Conservation (phyloP, 1,140 invertebrate species). For the Drosophila trapezifrons region DNA sequence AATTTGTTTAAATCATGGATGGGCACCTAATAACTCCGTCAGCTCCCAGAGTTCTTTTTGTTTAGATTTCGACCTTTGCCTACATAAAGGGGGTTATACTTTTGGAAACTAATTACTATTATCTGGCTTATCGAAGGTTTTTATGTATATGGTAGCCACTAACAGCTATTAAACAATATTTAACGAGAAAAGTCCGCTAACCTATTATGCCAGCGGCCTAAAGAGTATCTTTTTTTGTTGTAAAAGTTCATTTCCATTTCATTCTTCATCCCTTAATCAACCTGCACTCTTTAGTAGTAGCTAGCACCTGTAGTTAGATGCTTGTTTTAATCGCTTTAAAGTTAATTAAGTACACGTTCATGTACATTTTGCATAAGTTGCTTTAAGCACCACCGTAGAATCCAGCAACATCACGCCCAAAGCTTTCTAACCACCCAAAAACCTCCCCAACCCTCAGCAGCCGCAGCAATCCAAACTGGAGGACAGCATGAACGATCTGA, state of each 20-base stretch:
- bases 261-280: not conserved
- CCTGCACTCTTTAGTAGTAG: slow-evolving; percentile 19
- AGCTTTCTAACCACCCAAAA: slow-evolving; percentile 36
- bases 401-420: slow-evolving; percentile 14
- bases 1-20: no score
- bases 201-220: no score
- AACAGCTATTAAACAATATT: not conserved
- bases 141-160: not conserved
- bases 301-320: slow-evolving; percentile 9
- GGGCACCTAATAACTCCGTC: no score
- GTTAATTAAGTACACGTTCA: slow-evolving; percentile 1
- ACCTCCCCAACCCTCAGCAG: slow-evolving; percentile 29
- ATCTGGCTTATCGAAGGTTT: not conserved
- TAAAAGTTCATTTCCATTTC: not conserved
- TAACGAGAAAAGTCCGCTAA: not conserved
- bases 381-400: slow-evolving; percentile 17
- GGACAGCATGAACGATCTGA: slow-evolving; percentile 81
- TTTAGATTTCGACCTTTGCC: no score
- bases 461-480: slow-evolving; percentile 49
- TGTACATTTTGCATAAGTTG: slow-evolving; percentile 27
- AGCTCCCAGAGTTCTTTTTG: no score
- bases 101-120: not conserved
- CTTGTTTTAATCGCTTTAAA: slow-evolving; percentile 11
- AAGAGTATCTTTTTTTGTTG: not conserved
- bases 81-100: no score